These are phyloP conservation scores for Meghimatium bilineatum DNA, from an alignment of 2,888 invertebrate genomes.

Conservation along the genomic window DNA sequence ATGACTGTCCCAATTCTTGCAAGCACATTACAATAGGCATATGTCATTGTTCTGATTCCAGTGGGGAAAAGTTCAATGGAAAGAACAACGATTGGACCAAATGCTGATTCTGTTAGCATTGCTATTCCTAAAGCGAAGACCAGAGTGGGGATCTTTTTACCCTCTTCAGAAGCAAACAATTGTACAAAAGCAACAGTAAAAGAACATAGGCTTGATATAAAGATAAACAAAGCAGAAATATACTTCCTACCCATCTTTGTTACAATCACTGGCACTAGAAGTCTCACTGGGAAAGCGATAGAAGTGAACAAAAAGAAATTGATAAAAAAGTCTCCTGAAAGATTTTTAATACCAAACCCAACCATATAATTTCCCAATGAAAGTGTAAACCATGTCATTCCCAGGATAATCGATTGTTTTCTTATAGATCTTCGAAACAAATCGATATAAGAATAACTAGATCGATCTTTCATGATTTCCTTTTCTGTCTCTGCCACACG, in stretches of 20 bases:
- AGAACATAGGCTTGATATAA: neutral
- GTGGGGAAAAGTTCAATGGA: neutral
- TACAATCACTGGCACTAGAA: neutral
- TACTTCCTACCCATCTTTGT: neutral
- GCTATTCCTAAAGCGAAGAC: neutral
- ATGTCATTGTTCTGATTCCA: neutral
- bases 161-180: neutral
- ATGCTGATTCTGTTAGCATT: neutral
- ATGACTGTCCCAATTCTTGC: neutral
- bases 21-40: neutral
- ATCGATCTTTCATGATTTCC: neutral
- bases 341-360: conserved; percentile 51
- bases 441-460: neutral
- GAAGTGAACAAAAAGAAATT: conserved; percentile 54
- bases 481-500: neutral
- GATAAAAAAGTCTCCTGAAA: conserved; percentile 57
- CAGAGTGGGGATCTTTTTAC: neutral
- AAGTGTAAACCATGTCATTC: neutral
- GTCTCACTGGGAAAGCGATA: neutral
- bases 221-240: neutral
- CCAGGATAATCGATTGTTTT: neutral
- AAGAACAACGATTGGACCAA: neutral
- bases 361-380: conserved; percentile 58
- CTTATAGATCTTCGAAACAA: neutral
- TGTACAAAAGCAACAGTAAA: neutral